These are phyloP conservation scores for Lota lota DNA, from an alignment of 2,113 vertebrate species.

Conservation along the genomic window DNA sequence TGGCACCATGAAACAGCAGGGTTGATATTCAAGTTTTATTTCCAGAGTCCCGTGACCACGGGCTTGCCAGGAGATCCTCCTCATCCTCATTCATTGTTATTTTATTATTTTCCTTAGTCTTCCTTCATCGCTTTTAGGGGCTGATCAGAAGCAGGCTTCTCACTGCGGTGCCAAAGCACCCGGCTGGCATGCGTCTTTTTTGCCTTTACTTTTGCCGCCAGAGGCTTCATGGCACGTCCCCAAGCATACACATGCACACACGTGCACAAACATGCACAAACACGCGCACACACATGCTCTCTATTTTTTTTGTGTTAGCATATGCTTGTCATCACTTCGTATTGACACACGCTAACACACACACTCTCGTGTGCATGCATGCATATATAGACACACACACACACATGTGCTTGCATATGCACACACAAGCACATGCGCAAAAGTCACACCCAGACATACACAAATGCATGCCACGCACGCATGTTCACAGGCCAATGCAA, in stretches of 20 bases:
- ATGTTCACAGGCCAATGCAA: conserved; percentile 12
- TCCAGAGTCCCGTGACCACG: conserved; percentile 59
- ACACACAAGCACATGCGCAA: no score
- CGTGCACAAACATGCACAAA: no score
- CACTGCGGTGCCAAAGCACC: conserved; percentile 1
- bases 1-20: conserved; percentile 65
- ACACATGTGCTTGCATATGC: no score
- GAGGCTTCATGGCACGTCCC: conserved; percentile 44
- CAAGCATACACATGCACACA: conserved; percentile 54
- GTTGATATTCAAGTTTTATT: conserved; percentile 65
- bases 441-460: no score
- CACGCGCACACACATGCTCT: no score
- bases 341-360: no score
- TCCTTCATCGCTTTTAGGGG: conserved; percentile 40
- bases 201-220: conserved; percentile 43
- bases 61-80: conserved; percentile 39
- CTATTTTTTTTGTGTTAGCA: no score
- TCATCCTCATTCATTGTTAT: not conserved
- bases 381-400: no score
- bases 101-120: not conserved
- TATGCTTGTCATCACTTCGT: no score
- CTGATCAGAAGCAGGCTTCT: conserved; percentile 31
- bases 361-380: no score
- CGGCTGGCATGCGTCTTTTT: conserved; percentile 30
- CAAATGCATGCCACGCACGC: not conserved